Percentiles rank a stretch among this genome's conserved stretches.
These are phyloP conservation scores for Microplitis deprimator DNA, from an alignment of 2,888 invertebrate species.

Conservation along the genomic window DNA sequence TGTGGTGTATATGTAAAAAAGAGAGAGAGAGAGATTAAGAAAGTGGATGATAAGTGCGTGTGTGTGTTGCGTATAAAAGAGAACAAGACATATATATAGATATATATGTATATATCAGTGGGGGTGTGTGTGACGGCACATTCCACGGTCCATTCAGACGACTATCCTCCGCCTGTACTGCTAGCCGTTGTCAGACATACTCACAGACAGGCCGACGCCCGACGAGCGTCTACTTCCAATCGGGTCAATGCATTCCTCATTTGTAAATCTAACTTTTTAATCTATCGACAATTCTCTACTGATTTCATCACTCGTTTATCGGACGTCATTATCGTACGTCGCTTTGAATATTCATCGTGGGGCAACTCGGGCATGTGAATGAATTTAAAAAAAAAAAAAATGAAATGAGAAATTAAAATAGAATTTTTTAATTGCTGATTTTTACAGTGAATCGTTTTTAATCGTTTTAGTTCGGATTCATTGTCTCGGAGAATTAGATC, in stretches of 20 bases:
- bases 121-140: constrained; percentile 53
- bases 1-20: constrained; percentile 13
- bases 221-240: constrained; percentile 32
- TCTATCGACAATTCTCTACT: constrained; percentile 2
- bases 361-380: too few relatives aligned
- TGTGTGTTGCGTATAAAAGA: constrained; percentile 50
- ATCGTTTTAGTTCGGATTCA: constrained; percentile 43
- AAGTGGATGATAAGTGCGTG: constrained; percentile 40
- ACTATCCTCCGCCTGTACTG: constrained; percentile 56
- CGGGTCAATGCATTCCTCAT: constrained; percentile 35
- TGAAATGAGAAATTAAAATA: too few relatives aligned
- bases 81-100: constrained; percentile 35
- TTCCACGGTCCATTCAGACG: constrained; percentile 65
- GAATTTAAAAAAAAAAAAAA: too few relatives aligned
- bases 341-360: too few relatives aligned
- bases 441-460: too few relatives aligned
- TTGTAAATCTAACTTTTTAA: constrained; percentile 27
- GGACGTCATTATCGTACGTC: constrained; percentile 37
- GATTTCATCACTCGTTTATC: constrained; percentile 49
- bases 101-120: constrained; percentile 55
- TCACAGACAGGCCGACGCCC: constrained; percentile 62
- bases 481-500: constrained; percentile 60
- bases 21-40: constrained; percentile 33
- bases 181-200: constrained; percentile 63
- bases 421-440: too few relatives aligned